Percentiles rank a stretch among this genome's conserved stretches.
These are phyloP conservation scores for Dallia pectoralis DNA, from an alignment of 2,797 vertebrate genomes.

Conservation along the genomic window DNA sequence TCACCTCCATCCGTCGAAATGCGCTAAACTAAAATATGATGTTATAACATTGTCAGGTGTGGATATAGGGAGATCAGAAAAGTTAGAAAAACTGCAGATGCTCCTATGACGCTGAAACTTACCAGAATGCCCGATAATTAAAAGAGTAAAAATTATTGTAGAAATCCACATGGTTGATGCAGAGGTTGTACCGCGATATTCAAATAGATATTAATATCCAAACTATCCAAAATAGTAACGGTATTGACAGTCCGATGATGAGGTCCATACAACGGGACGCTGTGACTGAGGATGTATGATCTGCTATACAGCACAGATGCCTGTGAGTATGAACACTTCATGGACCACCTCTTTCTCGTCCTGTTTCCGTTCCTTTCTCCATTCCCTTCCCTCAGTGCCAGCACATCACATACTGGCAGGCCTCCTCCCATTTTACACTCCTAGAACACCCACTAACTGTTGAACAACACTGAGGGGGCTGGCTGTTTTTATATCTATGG, in stretches of 20 bases:
- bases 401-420: too few relatives aligned
- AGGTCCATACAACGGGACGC: background rate
- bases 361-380: conserved; percentile 19
- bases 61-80: background rate
- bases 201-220: conserved; percentile 5
- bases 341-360: background rate
- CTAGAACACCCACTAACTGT: conserved; percentile 24
- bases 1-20: background rate
- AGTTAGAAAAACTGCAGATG: background rate
- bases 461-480: background rate
- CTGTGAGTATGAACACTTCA: conserved; percentile 33
- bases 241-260: background rate
- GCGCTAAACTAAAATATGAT: background rate
- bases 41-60: background rate
- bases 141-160: conserved; percentile 73
- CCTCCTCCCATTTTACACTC: conserved; percentile 4
- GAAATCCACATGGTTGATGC: conserved; percentile 82
- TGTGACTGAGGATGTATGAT: conserved; percentile 51
- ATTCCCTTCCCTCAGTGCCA: background rate
- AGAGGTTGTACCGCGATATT: conserved; percentile 5
- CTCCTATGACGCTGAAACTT: conserved; percentile 47
- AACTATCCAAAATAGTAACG: background rate
- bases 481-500: background rate
- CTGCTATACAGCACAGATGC: conserved; percentile 67
- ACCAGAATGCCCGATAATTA: conserved; percentile 68